A percentile compares a stretch with the other conserved stretches of the same genome.
These are phyloP conservation scores for Amblyraja radiata DNA, from an alignment of 2,797 vertebrate genomes.

Conservation along the genomic window DNA sequence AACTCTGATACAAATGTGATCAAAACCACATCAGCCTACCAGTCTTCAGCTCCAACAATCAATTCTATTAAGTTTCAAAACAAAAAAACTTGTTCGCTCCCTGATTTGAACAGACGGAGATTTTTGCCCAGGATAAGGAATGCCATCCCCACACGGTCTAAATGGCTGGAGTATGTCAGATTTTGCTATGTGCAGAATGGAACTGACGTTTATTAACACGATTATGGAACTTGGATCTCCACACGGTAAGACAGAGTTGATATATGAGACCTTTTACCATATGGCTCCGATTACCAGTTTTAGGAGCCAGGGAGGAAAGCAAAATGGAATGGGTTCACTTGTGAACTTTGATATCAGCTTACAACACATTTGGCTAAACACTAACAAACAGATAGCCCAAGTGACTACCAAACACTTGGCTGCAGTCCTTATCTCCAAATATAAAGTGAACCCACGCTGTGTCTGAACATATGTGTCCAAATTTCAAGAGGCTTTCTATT, in stretches of 20 bases:
- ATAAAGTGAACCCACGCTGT: not conserved
- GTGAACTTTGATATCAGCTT: not conserved
- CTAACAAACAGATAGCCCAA: not conserved
- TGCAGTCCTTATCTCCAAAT: not conserved
- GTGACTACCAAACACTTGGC: not conserved
- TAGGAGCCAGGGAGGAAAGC: not conserved
- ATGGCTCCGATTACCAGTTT: slow-evolving; percentile 23
- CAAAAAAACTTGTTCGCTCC: not conserved
- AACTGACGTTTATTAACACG: slow-evolving; percentile 11
- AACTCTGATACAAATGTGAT: not conserved
- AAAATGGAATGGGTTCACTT: slow-evolving; percentile 20
- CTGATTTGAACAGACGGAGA: not conserved
- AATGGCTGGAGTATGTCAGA: slow-evolving; percentile 10
- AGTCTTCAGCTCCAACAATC: not conserved
- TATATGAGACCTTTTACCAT: slow-evolving; percentile 23
- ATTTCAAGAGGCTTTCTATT: not conserved
- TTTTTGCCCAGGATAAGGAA: not conserved
- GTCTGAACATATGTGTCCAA: not conserved
- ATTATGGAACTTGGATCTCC: slow-evolving; percentile 32
- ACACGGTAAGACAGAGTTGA: slow-evolving; percentile 20
- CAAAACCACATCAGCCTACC: not conserved
- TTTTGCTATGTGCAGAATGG: not conserved
- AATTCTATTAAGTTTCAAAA: not conserved
- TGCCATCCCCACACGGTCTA: slow-evolving; percentile 3
- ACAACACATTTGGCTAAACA: not conserved